phyloP scores from a whole-genome alignment of 2,888 invertebrate species.

The Bimastos eiseni region DNA sequence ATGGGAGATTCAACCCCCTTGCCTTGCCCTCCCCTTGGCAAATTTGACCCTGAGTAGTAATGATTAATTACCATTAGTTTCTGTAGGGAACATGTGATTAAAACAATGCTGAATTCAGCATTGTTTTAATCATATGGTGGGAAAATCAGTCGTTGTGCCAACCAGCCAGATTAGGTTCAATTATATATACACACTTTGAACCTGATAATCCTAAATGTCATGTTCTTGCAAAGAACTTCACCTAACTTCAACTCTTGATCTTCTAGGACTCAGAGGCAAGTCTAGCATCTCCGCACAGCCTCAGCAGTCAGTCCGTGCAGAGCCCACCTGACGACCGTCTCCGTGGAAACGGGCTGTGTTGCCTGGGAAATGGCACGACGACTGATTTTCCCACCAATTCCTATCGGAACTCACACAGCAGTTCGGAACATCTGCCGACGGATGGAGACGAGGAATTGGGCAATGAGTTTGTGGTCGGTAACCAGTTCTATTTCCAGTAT shows the following conservation, averaged over 20 bases:
- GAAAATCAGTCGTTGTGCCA: too few relatives aligned
- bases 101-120: too few relatives aligned
- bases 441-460: constrained; percentile 31
- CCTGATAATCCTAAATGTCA: too few relatives aligned
- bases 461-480: neutral
- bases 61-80: too few relatives aligned
- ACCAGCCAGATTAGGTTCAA: too few relatives aligned
- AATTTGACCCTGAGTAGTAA: too few relatives aligned
- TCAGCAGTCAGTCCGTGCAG: constrained; percentile 23
- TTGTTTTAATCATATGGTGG: too few relatives aligned
- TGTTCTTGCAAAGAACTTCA: too few relatives aligned
- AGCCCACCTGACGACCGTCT: neutral
- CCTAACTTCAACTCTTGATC: neutral
- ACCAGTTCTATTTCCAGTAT: neutral
- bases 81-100: too few relatives aligned
- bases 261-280: neutral
- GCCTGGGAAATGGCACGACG: neutral
- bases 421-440: neutral
- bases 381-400: neutral
- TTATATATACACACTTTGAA: too few relatives aligned
- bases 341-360: neutral
- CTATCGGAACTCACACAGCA: neutral
- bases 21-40: too few relatives aligned
- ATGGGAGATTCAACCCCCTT: too few relatives aligned
- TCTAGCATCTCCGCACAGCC: neutral